Evolutionary conservation across 2,888 invertebrate genomes (phyloP).

Genomic region (Phlogophora meticulosa): DNA sequence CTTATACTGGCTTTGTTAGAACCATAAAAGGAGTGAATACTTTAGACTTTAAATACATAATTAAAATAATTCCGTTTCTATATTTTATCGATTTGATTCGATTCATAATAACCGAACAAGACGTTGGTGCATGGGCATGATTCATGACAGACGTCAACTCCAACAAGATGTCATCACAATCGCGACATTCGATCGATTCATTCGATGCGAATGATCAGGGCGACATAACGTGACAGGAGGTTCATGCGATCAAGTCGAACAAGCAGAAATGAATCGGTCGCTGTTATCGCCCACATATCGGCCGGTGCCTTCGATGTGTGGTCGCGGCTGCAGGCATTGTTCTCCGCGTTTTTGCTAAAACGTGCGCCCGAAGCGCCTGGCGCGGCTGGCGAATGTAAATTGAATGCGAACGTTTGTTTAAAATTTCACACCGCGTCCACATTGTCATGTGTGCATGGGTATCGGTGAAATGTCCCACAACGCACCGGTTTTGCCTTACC

Average conservation of each 20-base stretch:
- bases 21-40: too few relatives aligned
- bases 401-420: constrained; percentile 79
- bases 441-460: constrained; percentile 71
- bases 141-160: not conserved
- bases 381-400: constrained; percentile 80
- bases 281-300: constrained; percentile 77
- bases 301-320: constrained; percentile 66
- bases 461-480: constrained; percentile 66
- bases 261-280: constrained; percentile 78
- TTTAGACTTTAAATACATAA: too few relatives aligned
- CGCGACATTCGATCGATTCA: constrained; percentile 71
- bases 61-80: too few relatives aligned
- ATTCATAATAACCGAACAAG: not conserved
- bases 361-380: constrained; percentile 71
- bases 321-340: constrained; percentile 71
- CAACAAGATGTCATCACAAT: constrained; percentile 51
- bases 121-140: not conserved
- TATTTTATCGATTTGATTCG: too few relatives aligned
- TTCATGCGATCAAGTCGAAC: constrained; percentile 63
- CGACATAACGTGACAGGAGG: constrained; percentile 75
- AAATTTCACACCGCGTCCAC: constrained; percentile 76
- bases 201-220: constrained; percentile 80
- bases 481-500: constrained; percentile 51
- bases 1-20: too few relatives aligned
- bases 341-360: constrained; percentile 71